Conservation (phyloP, 2,797 vertebrate genomes). For the Malacoraja senta region DNA sequence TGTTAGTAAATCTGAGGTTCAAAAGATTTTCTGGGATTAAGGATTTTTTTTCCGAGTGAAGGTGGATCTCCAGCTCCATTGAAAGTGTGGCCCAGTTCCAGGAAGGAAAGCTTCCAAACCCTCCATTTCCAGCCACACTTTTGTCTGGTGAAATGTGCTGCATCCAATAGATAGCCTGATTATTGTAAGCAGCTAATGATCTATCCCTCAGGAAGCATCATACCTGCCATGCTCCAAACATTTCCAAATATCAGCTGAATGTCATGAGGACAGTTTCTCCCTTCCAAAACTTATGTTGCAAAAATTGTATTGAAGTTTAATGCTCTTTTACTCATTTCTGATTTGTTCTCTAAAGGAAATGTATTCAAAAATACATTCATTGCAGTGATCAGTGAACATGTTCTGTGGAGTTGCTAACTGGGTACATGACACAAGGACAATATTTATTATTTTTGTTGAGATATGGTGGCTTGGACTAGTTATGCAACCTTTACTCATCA, state of each 20-base stretch:
- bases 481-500: not conserved
- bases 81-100: not conserved
- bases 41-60: not conserved
- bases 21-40: not conserved
- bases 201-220: not conserved
- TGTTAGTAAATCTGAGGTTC: not conserved
- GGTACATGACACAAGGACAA: not conserved
- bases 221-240: not conserved
- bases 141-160: not conserved
- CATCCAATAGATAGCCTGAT: not conserved
- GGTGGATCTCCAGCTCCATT: not conserved
- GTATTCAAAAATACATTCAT: constrained; percentile 3
- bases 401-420: not conserved
- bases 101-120: not conserved
- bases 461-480: not conserved
- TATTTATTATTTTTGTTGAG: not conserved
- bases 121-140: not conserved
- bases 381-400: not conserved
- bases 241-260: not conserved
- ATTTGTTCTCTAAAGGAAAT: not conserved
- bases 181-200: not conserved
- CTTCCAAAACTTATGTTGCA: not conserved
- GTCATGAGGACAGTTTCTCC: not conserved
- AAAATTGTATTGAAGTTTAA: not conserved
- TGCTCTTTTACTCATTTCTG: not conserved